These are phyloP conservation scores for Bilobella aurantiaca DNA, from an alignment of 1,140 invertebrate species.

Conservation along the genomic window DNA sequence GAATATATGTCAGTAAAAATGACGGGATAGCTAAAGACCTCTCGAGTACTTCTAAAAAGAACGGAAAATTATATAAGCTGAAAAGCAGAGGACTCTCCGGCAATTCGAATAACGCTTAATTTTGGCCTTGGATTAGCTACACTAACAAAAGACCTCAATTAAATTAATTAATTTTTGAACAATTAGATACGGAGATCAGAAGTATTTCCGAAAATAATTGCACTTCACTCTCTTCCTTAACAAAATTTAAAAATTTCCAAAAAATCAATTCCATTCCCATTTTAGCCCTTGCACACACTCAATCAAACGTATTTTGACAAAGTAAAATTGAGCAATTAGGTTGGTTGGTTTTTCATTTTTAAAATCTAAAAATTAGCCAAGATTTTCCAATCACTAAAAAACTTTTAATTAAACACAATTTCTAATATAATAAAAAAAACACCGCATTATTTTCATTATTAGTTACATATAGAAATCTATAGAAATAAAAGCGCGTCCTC, in stretches of 20 bases:
- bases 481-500: too few relatives aligned
- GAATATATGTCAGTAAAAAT: too few relatives aligned
- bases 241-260: too few relatives aligned
- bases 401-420: too few relatives aligned
- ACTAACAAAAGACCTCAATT: not conserved
- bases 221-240: too few relatives aligned
- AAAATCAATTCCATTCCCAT: not conserved
- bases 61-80: too few relatives aligned
- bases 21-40: too few relatives aligned
- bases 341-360: constrained; percentile 8
- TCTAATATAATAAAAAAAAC: too few relatives aligned
- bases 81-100: too few relatives aligned
- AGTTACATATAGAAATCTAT: too few relatives aligned
- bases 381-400: not conserved
- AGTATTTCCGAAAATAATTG: constrained; percentile 6
- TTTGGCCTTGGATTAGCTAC: not conserved
- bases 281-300: not conserved
- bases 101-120: not conserved
- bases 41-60: too few relatives aligned
- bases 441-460: too few relatives aligned
- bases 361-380: not conserved
- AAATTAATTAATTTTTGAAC: not conserved
- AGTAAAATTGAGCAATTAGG: constrained; percentile 25
- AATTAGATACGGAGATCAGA: constrained; percentile 1
- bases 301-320: constrained; percentile 10